These are phyloP conservation scores for Notocelia uddmanniana DNA, from an alignment of 2,888 invertebrate genomes.

Conservation along the genomic window DNA sequence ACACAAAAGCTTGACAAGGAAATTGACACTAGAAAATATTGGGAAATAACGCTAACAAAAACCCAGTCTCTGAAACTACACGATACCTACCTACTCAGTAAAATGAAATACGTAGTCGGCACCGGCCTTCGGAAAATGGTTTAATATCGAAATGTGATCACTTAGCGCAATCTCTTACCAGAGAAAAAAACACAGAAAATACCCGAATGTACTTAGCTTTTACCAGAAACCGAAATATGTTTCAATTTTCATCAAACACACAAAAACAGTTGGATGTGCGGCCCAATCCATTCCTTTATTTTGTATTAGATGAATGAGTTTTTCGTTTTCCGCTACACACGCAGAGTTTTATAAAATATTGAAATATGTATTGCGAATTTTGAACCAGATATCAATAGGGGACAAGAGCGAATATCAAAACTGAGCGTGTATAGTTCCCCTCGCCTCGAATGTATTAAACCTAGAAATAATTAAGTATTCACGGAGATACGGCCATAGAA, in stretches of 20 bases:
- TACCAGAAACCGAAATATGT: conserved; percentile 80
- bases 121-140: conserved; percentile 84
- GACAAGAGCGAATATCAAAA: neutral
- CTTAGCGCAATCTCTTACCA: conserved; percentile 86
- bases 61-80: conserved; percentile 82
- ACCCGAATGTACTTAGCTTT: conserved; percentile 79
- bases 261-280: conserved; percentile 71
- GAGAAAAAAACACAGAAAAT: conserved; percentile 78
- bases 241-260: conserved; percentile 76
- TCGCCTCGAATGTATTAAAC: conserved; percentile 19
- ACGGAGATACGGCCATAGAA: conserved; percentile 72
- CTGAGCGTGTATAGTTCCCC: conserved; percentile 21
- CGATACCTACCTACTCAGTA: conserved; percentile 80
- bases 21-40: conserved; percentile 65
- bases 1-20: conserved; percentile 59
- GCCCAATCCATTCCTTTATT: conserved; percentile 65
- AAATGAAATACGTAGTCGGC: conserved; percentile 85
- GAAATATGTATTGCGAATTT: neutral
- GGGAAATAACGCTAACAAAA: conserved; percentile 82
- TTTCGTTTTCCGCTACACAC: conserved; percentile 32
- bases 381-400: neutral
- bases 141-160: conserved; percentile 87
- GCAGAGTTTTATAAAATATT: conserved; percentile 13
- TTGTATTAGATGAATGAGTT: conserved; percentile 48
- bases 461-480: conserved; percentile 68